Conservation (phyloP, 2,113 vertebrate species). For the Plestiodon gilberti region DNA sequence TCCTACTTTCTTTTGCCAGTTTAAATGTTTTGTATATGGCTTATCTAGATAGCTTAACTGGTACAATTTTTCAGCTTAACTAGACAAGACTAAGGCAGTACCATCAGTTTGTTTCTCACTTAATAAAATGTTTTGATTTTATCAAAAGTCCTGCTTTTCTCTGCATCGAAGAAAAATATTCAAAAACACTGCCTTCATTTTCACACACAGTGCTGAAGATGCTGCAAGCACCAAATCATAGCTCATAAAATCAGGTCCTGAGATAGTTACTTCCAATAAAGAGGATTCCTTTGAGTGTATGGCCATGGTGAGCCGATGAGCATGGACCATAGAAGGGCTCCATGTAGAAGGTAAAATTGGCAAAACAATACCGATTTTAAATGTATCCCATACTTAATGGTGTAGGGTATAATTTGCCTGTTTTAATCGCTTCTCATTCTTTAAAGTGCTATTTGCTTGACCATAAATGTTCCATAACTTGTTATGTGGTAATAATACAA, state of each 20-base stretch:
- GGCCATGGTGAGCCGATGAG: constrained; percentile 94
- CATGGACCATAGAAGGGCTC: constrained; percentile 98
- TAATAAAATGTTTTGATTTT: constrained; percentile 83
- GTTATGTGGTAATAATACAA: constrained; percentile 74
- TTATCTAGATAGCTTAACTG: constrained; percentile 73
- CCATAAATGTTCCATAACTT: constrained; percentile 82
- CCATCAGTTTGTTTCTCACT: constrained; percentile 72
- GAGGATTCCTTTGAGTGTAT: constrained; percentile 98
- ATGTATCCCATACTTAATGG: constrained; percentile 83
- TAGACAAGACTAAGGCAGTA: constrained; percentile 77
- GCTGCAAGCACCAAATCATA: constrained; percentile 95
- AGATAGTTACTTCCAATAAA: constrained; percentile 97
- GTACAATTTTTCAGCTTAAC: constrained; percentile 75
- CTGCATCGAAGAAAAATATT: constrained; percentile 80
- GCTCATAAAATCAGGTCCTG: constrained; percentile 98
- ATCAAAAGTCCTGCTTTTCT: constrained; percentile 83
- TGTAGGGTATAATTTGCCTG: constrained; percentile 80
- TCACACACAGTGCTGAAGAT: constrained; percentile 99
- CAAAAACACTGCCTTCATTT: constrained; percentile 98
- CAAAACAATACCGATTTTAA: constrained; percentile 82
- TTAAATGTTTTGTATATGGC: constrained; percentile 78
- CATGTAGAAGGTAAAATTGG: constrained; percentile 97
- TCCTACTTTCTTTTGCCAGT: constrained; percentile 78
- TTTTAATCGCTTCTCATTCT: constrained; percentile 81
- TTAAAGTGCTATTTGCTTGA: constrained; percentile 80